A percentile compares a stretch with the other conserved stretches of the same genome.
Conservation (phyloP, 1,140 invertebrate genomes). For the Oncopodura yosiiana region DNA sequence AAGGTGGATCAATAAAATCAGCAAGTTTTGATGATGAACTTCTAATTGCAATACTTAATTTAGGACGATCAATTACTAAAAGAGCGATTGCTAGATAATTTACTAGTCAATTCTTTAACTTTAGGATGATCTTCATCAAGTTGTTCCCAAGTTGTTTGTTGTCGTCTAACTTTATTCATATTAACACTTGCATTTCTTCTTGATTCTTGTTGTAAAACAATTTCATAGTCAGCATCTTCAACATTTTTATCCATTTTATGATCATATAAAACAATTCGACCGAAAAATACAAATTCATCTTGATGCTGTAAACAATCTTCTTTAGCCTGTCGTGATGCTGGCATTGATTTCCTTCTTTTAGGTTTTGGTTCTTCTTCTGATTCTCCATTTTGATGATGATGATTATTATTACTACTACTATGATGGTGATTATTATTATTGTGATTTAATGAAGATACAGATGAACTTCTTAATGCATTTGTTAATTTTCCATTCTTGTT, state of each 20-base stretch:
- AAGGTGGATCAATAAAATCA: conserved; percentile 5
- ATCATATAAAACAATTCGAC: conserved; percentile 25
- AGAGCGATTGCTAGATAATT: no score
- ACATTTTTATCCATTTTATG: conserved; percentile 14
- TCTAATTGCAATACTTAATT: conserved; percentile 18
- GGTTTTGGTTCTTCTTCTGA: conserved; percentile 22
- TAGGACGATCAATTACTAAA: conserved; percentile 1
- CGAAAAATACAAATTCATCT: conserved; percentile 20
- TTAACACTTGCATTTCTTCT: neutral
- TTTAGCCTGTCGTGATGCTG: conserved; percentile 24
- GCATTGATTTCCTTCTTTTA: conserved; percentile 22
- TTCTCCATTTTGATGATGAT: neutral
- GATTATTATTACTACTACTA: conserved; percentile 1
- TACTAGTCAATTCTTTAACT: conserved; percentile 10
- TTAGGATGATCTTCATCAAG: conserved; percentile 18
- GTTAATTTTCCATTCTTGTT: conserved; percentile 4
- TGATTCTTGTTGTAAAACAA: conserved; percentile 11
- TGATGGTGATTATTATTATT: no score
- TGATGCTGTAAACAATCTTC: conserved; percentile 20
- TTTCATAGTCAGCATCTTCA: conserved; percentile 26
- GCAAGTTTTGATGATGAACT: conserved; percentile 1
- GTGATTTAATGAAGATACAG: neutral
- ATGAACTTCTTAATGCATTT: neutral
- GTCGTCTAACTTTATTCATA: conserved; percentile 8
- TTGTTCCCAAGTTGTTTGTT: conserved; percentile 21